Evolutionary conservation across 1,140 invertebrate species (phyloP).

Genomic region (Drosophila santomea): DNA sequence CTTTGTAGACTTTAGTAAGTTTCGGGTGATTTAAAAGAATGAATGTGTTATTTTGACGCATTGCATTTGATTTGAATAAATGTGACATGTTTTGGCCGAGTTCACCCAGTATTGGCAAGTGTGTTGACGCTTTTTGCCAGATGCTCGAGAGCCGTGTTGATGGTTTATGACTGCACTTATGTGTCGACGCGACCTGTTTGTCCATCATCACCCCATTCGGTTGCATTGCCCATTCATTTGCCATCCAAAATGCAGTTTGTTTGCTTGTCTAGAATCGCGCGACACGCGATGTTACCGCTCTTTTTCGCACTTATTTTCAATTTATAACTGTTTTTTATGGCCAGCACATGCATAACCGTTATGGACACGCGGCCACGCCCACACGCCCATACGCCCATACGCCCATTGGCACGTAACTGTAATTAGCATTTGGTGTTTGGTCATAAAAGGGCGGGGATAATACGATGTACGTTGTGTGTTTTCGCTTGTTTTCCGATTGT

Average conservation of each 20-base stretch:
- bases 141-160: conserved; percentile 43
- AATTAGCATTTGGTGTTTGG: conserved; percentile 69
- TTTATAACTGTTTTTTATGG: conserved; percentile 65
- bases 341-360: conserved; percentile 8
- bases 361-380: conserved; percentile 14
- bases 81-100: not conserved
- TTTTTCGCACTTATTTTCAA: conserved; percentile 58
- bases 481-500: conserved; percentile 7
- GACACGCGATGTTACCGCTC: conserved; percentile 42
- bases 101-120: conserved; percentile 3
- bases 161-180: conserved; percentile 64
- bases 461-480: conserved; percentile 8
- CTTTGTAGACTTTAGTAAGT: too few species aligned
- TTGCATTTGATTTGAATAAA: not conserved
- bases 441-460: not conserved
- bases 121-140: conserved; percentile 12
- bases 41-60: not conserved
- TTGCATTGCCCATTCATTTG: not conserved
- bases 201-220: not conserved
- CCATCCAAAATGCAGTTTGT: conserved; percentile 14
- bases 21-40: too few species aligned
- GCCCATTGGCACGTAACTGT: conserved; percentile 41
- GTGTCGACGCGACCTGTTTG: conserved; percentile 40
- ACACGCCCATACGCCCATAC: not conserved
- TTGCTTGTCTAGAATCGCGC: conserved; percentile 37